Percentiles rank a stretch among this genome's conserved stretches.
phyloP scores from a whole-genome alignment of 2,113 vertebrate genomes.

The Alaudala cheleensis region DNA sequence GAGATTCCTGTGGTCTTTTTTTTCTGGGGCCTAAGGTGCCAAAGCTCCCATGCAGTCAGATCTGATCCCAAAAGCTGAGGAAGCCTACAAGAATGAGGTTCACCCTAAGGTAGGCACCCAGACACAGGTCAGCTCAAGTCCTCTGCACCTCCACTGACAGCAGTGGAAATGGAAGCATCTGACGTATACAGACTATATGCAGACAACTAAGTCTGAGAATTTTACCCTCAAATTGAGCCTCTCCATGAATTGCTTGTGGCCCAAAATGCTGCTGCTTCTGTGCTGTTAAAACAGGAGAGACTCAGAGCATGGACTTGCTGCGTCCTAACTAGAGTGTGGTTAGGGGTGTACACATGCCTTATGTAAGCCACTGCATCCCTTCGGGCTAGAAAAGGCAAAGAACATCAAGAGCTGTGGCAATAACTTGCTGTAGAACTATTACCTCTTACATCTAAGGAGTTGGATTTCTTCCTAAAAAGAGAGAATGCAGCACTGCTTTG shows the following conservation, averaged over 20 bases:
- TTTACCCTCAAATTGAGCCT: not conserved
- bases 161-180: not conserved
- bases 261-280: not conserved
- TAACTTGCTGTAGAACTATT: not conserved
- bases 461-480: not conserved
- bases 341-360: not conserved
- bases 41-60: not conserved
- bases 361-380: not conserved
- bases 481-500: not conserved
- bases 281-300: not conserved
- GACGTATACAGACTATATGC: accelerated
- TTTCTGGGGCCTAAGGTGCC: not conserved
- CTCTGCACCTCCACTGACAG: not conserved
- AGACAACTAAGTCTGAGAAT: not conserved
- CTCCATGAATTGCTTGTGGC: not conserved
- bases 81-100: not conserved
- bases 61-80: not conserved
- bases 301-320: accelerated
- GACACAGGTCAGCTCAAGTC: not conserved
- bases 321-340: not conserved
- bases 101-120: not conserved
- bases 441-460: not conserved
- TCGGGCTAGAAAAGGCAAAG: not conserved
- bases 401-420: not conserved
- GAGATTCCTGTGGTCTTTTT: not conserved